Conservation (phyloP, 2,888 invertebrate genomes). For the Lithophane socia region DNA sequence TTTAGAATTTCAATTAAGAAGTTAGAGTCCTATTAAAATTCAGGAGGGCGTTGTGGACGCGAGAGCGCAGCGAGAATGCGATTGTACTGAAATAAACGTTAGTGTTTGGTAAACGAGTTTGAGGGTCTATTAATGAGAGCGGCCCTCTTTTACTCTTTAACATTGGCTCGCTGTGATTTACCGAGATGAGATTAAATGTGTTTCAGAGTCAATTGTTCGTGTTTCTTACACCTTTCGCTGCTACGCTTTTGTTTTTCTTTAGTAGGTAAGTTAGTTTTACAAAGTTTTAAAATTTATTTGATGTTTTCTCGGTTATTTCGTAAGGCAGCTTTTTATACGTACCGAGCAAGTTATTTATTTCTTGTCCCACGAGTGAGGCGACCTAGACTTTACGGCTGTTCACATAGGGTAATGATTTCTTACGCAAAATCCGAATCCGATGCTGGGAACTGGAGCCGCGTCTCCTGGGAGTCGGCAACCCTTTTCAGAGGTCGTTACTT, state of each 20-base stretch:
- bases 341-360: constrained; percentile 42
- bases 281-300: constrained; percentile 29
- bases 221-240: constrained; percentile 46
- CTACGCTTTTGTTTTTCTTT: constrained; percentile 19
- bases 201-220: constrained; percentile 50
- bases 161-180: constrained; percentile 59
- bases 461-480: constrained; percentile 72
- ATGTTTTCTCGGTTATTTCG: constrained; percentile 26
- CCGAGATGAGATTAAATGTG: constrained; percentile 56
- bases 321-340: constrained; percentile 9
- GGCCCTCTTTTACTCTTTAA: constrained; percentile 52
- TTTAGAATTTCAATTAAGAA: constrained; percentile 83
- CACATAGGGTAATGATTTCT: constrained; percentile 74
- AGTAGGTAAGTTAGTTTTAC: constrained; percentile 9
- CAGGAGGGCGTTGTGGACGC: constrained; percentile 73
- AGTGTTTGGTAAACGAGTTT: constrained; percentile 71
- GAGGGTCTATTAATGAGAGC: constrained; percentile 67
- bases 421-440: constrained; percentile 71
- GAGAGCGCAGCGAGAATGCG: constrained; percentile 74
- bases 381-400: constrained; percentile 67
- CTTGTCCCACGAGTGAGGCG: constrained; percentile 51
- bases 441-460: constrained; percentile 69
- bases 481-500: constrained; percentile 75
- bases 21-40: constrained; percentile 81
- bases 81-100: constrained; percentile 75